Base-by-base conservation (phyloP, 2,113 vertebrate species). In the Dasyurus viverrinus region DNA sequence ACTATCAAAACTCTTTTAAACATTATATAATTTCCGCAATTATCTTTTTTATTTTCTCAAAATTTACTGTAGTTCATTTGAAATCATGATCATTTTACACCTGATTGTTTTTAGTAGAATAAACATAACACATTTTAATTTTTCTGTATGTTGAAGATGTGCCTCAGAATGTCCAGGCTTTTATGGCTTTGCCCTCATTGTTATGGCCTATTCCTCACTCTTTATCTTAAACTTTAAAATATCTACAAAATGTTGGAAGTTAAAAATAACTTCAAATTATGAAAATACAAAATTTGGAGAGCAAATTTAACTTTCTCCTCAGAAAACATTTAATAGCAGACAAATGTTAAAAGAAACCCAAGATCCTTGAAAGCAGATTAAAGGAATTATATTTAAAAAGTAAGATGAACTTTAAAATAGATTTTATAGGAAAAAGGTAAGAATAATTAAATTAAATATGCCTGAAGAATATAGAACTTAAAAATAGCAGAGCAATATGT, bases 391-490 rank as follows among this genome's bases (percentile, higher is more conserved):
- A 98, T 97, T 98, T 98, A 97, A 97, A 98, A 97, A 97, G 94
- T 98, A 98, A 98, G 99, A 97, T 98, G 97, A 96, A 97, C 96
- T 98, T 96, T 96, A 96, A 98, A 98, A 98, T 97, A 96, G 98
- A 97, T 98, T 98, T 98, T 97, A 42, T 97, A 96, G 97, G 76
- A 98, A 97, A 97, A 98, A 99, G 98, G 97, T 97, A 97, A 97
- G 97, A 57, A 26, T 90, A 90, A 98, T 99, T 98, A 98, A 98
- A 98, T 98, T 97, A 98, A 98, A 98, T 94, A 36, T 27, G 92
- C 96, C 97, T 98, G 89, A 96, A 98, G 98, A 98, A 98, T 91
- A 97, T 98, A 98, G 95, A 94, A 97, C 97, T 96, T 95, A 96
- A 97, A 97, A 97, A 98, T 95, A 92, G 57, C 30, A 52, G 91